Base-by-base conservation (phyloP, 2,888 invertebrate species). In the Coleophora deauratella region DNA sequence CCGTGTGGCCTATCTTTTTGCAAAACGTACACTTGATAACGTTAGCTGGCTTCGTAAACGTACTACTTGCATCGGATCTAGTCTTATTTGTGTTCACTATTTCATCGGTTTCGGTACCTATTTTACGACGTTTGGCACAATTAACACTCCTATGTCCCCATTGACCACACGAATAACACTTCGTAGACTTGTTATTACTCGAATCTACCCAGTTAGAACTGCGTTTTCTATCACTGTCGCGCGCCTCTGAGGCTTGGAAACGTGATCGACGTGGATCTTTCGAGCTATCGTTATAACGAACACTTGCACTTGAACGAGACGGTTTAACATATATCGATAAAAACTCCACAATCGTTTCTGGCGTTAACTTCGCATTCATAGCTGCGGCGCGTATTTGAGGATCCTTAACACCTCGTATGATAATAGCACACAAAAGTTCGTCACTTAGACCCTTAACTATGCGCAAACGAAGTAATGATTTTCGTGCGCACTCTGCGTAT, bases 321-420 rank as follows among this genome's bases (percentile, higher is more conserved):
- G 28, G 28, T 28, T 28, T 28, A 6, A 28, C 28, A 9, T 28
- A 28, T 28, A 28, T 28, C 6, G 28, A 28, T 28, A 28, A 28
- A 28, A 28, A 28, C 9, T 6, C 6, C 9, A 28, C 28, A 6
- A 28, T 8, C 9, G 28, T 27, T 6, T 27, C 14, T 1, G 39
- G 39, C 11, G 4, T 8, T 21, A 39, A 45, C 14, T 33, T 35
- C 7, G 46, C 46, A 32, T 50, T 50, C 1, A 43, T 37, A 9
- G 47, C 47, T 2, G 46, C 40, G 9, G 50, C 47, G 1, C 41
- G 35, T 11, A 50, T 37, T n/a, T 50, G 46, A 2, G 50, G 37
- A 35, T 47, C 43, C 6, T 37, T 34, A 27, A 50, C 47, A 14
- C 47, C 47, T 4, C 47, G 37, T 4, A 50, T 43, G 6, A 50